Evolutionary conservation across 2,797 vertebrate genomes (phyloP).

Genomic region (Karalla daura): DNA sequence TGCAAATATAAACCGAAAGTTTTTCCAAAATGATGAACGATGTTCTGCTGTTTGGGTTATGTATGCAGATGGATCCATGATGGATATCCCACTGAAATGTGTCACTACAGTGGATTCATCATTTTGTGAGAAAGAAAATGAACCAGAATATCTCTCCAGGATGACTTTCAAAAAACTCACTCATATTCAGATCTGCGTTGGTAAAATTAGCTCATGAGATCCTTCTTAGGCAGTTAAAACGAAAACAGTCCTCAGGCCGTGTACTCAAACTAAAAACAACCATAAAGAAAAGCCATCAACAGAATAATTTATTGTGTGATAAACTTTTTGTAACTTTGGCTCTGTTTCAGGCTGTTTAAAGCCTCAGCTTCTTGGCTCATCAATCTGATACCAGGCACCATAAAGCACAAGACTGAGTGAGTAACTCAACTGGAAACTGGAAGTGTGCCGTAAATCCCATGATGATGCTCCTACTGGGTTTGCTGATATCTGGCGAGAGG

Average conservation of each 20-base stretch:
- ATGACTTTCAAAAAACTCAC: neutral
- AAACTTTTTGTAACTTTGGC: constrained; percentile 26
- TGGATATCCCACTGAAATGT: neutral
- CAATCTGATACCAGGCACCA: constrained; percentile 24
- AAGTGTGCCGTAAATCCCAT: constrained; percentile 12
- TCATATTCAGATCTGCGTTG: neutral
- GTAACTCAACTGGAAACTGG: constrained; percentile 24
- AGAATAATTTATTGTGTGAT: constrained; percentile 20
- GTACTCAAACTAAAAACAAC: constrained; percentile 13
- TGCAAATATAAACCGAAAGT: neutral
- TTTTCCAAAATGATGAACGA: constrained; percentile 10
- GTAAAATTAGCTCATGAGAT: constrained; percentile 3
- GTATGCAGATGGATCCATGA: constrained; percentile 14
- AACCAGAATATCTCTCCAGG: neutral
- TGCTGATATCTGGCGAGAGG: constrained; percentile 1
- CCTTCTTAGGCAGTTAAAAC: neutral
- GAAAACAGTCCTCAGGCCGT: neutral
- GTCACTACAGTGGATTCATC: constrained; percentile 2
- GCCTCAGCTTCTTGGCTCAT: constrained; percentile 25
- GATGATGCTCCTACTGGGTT: neutral
- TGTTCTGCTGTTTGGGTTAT: constrained; percentile 4
- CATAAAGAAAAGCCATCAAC: constrained; percentile 12
- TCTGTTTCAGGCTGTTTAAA: constrained; percentile 28
- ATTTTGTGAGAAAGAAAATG: constrained; percentile 1
- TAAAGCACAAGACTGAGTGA: constrained; percentile 15